Evolutionary conservation across 1,140 invertebrate genomes (phyloP), one percentile per base, ranked within the genome.

Genomic region (Drosophila suzukii): DNA sequence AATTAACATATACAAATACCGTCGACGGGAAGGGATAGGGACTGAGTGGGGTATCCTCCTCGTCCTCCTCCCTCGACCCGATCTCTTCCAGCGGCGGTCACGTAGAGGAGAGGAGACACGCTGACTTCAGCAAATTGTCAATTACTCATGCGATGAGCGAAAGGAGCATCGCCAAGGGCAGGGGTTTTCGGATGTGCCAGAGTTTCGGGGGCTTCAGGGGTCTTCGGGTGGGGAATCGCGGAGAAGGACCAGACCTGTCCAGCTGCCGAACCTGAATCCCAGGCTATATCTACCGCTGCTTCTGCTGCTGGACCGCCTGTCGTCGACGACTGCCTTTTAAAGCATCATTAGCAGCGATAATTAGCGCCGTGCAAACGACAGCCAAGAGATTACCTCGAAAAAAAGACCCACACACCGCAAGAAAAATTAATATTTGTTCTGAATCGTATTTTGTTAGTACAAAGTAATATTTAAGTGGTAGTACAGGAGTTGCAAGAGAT

Each of bases 1-100:
- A 90, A 90, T 90, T 90, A 90, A 90, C 86, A 90, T 90, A 90
- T 83, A 88, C 82, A 91, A 90, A 91, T 90, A 85, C 78, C 76
- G 61, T 27, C 36, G 17, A 17, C n/a, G 36, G 30, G 11, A 20
- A 49, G 30, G 43, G 20, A 17, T 15, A 49, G 30, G 43, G 30
- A 17, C 24, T 0, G 38, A 27, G 47, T 12, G 24, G 30, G 50
- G 39, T 4, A 41, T 39, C 36, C 59, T 61, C 39, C 30, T 30
- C 6, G 1, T 32, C 32, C 32, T 7, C 32, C 32, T 32, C 32
- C 32, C 3, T 34, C 47, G 50, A 44, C 46, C 58, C 32, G 36
- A 20, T 55, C 50, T 55, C 50, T 47, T 55, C 63, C 66, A 60
- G 20, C 60, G 39, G 34, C 41, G 74, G 67, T 73, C 74, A 81